Evolutionary conservation across 1,140 invertebrate genomes (phyloP), one percentile per base, ranked within the genome.

Genomic region (Micrasema longulum): DNA sequence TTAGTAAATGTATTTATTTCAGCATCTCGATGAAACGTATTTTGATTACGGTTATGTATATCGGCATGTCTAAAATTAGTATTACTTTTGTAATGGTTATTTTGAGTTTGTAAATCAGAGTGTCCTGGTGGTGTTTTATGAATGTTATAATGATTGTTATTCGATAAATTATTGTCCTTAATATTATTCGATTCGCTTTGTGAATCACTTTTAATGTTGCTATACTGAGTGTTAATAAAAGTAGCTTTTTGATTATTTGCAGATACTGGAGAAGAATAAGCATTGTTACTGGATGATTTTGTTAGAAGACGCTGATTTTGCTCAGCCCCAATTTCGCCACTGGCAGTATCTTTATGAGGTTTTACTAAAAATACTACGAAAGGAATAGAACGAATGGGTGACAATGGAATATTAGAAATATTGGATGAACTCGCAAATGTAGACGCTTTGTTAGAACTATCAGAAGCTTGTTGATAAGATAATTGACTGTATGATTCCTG

Each of bases 291-390:
- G 20, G 55, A 41, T 60, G 55, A 43, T 43, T 60, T 41, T 41
- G 55, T 60, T 60, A 60, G 14, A 9, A 9, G 6, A 22, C 41
- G 36, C 16, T 60, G n/a, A n/a, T n/a, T n/a, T n/a, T n/a, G 36
- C 22, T 60, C 35, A 60, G 36, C 10, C 14, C 4, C 22, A 60
- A 12, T 1, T 7, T 20, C n/a, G 18, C 35, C 35, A 12, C 18
- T 7, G 41, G 65, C 47, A 14, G 66, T 23, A 20, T 65, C 66
- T 2, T 69, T 52, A 10, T 69, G 69, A 23, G 73, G 73, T 57
- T 71, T 64, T 45, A 71, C 45, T 31, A 75, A 22, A 52, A 75
- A 71, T 20, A 75, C 64, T 36, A 71, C 48, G 6, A 75, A 64
- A 18, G 73, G 69, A 31, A 71, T 35, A 0, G 67, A 23, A 35